Evolutionary conservation across 1,140 invertebrate species (phyloP), one percentile per base, ranked within the genome.

Genomic region (Anoplolepis gracilipes): DNA sequence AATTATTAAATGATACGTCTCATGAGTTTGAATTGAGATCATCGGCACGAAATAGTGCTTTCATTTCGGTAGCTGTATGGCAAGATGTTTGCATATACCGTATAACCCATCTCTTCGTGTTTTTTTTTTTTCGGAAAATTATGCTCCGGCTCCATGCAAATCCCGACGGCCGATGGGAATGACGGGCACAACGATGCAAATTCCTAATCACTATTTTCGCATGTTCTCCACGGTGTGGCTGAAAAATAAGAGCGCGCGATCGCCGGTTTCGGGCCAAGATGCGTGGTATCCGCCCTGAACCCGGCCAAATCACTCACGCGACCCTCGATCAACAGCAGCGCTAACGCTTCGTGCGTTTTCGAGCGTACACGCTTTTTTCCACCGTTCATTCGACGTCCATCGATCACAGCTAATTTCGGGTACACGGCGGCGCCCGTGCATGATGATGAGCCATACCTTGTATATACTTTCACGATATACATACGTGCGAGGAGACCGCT

Each of bases 171-270:
- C 70, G 87, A 84, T 89, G 88, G 88, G 88, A 89, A 89, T 89
- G 87, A 76, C 84, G 87, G 82, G 55, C 75, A 86, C 85, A 86
- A 89, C 87, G 73, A 89, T 89, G 70, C 86, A 84, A 87, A 87
- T 88, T 87, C 53, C 87, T 89, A 88, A 89, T 89, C 88, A 67
- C 70, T 78, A 75, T 72, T 78, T 73, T 85, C 76, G 86, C 86
- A 79, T 87, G 87, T 85, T 75, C 53, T 28, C 76, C 67, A 65
- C 30, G 39, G 72, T 36, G 62, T 22, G 46, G 69, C 73, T 46
- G 25, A 64, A 87, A 84, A 76, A 82, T 84, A 87, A 87, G 67
- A 72, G 78, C 85, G 78, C 85, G 78, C 75, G 85, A 84, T 86
- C 85, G 84, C 55, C 59, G 61, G 57, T 76, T 78, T 67, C 70